Conservation (phyloP, 1,140 invertebrate species). For the Araneus ventricosus region DNA sequence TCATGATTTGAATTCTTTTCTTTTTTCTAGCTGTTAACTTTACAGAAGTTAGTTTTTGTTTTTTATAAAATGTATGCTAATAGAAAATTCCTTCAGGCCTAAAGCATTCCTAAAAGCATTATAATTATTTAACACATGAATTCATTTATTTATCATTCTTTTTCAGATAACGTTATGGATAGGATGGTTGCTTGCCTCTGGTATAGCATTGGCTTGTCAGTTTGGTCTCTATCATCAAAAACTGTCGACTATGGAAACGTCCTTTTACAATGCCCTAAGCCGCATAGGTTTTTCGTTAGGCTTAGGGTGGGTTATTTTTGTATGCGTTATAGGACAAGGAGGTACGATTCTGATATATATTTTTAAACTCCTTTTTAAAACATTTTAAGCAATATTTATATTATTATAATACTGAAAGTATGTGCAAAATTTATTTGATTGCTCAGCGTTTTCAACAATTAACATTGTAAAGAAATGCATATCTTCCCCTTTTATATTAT, state of each 20-base stretch:
- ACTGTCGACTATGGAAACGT: not conserved
- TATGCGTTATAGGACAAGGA: conserved; percentile 41
- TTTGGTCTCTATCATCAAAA: conserved; percentile 22
- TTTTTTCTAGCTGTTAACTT: not conserved
- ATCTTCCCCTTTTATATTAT: too few species aligned
- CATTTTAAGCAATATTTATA: too few species aligned
- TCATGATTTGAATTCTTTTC: too few species aligned
- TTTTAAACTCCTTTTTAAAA: too few species aligned
- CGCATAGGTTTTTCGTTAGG: conserved; percentile 9
- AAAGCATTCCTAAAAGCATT: not conserved
- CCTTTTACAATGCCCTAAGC: conserved; percentile 35
- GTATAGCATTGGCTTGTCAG: not conserved
- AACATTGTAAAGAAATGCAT: too few species aligned
- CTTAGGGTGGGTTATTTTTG: conserved; percentile 50
- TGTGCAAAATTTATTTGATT: too few species aligned
- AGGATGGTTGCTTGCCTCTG: conserved; percentile 15
- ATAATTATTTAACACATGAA: too few species aligned
- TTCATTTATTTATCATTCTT: not conserved
- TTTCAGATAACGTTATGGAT: not conserved
- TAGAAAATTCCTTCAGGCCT: not conserved
- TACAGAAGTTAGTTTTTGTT: not conserved
- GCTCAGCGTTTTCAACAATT: too few species aligned
- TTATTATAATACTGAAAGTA: too few species aligned
- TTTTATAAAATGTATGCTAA: not conserved
- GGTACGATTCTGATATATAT: not conserved